A percentile compares a stretch with the other conserved stretches of the same genome.
These are phyloP conservation scores for Oncorhynchus mykiss DNA, from an alignment of 2,113 vertebrate genomes.

Conservation along the genomic window DNA sequence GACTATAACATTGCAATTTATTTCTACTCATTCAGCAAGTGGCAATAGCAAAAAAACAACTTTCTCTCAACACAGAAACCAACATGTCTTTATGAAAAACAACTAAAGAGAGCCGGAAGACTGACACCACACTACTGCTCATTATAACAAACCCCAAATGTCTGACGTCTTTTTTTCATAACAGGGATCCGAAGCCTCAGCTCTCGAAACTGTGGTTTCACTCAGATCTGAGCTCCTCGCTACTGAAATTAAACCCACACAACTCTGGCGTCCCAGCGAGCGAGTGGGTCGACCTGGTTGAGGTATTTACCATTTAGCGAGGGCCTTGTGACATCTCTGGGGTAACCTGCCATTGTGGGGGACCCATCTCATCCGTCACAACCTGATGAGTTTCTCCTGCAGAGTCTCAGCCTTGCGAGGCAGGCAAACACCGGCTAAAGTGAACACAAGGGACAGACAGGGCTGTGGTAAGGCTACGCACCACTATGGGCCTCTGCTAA, in stretches of 20 bases:
- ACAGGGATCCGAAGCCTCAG: not conserved
- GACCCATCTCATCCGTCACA: constrained; percentile 59
- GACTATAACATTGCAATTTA: constrained; percentile 66
- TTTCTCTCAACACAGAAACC: not conserved
- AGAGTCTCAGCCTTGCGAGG: constrained; percentile 34
- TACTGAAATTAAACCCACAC: constrained; percentile 29
- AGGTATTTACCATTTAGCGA: constrained; percentile 52
- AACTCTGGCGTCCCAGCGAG: constrained; percentile 29
- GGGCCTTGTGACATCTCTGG: constrained; percentile 51
- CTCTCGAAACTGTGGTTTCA: constrained; percentile 3
- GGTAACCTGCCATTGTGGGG: constrained; percentile 47
- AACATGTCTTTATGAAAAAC: not conserved
- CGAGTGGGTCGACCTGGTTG: constrained; percentile 22
- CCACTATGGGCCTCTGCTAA: constrained; percentile 19
- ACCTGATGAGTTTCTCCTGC: constrained; percentile 49
- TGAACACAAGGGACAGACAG: not conserved
- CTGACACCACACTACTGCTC: not conserved
- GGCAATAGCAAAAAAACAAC: not conserved
- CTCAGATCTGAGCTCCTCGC: constrained; percentile 7
- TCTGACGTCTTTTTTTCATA: constrained; percentile 16
- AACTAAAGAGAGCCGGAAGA: constrained; percentile 3
- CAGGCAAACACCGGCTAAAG: constrained; percentile 18
- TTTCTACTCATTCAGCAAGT: constrained; percentile 52
- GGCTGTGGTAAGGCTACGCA: constrained; percentile 27
- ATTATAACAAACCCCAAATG: constrained; percentile 12